Evolutionary conservation across 2,888 invertebrate species (phyloP).

Genomic region (Timema podura): DNA sequence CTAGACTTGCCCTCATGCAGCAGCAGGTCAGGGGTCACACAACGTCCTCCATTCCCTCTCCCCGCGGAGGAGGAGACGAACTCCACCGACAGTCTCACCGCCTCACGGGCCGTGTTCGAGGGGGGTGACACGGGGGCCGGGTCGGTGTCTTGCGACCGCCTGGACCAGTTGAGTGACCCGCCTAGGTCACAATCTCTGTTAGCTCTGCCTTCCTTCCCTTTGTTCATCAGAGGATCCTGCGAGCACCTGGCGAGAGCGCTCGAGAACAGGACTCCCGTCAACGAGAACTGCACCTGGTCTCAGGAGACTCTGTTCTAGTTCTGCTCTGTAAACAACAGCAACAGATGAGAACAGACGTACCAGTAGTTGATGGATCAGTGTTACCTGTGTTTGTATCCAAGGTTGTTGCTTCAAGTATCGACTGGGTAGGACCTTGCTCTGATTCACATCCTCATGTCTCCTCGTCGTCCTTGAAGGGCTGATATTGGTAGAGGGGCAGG

Average conservation of each 20-base stretch:
- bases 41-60: slow-evolving; percentile 41
- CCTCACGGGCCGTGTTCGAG: background rate
- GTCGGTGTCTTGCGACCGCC: background rate
- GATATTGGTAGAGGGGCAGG: too few species aligned
- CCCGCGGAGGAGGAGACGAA: slow-evolving; percentile 29
- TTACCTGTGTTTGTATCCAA: too few species aligned
- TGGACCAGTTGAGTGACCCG: slow-evolving; percentile 6
- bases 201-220: slow-evolving; percentile 20
- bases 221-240: slow-evolving; percentile 19
- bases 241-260: slow-evolving; percentile 21
- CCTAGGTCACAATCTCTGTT: slow-evolving; percentile 10
- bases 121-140: background rate
- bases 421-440: too few species aligned
- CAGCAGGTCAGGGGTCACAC: slow-evolving; percentile 41
- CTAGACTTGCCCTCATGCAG: slow-evolving; percentile 27
- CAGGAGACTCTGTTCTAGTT: slow-evolving; percentile 74
- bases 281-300: slow-evolving; percentile 50
- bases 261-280: slow-evolving; percentile 33
- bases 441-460: too few species aligned
- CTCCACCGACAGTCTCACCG: slow-evolving; percentile 23
- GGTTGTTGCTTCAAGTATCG: too few species aligned
- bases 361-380: too few species aligned
- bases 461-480: too few species aligned
- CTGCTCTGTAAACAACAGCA: too few species aligned
- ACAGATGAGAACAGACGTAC: too few species aligned